Base-by-base conservation (phyloP, 2,888 invertebrate genomes). In the Cheilosia variabilis region DNA sequence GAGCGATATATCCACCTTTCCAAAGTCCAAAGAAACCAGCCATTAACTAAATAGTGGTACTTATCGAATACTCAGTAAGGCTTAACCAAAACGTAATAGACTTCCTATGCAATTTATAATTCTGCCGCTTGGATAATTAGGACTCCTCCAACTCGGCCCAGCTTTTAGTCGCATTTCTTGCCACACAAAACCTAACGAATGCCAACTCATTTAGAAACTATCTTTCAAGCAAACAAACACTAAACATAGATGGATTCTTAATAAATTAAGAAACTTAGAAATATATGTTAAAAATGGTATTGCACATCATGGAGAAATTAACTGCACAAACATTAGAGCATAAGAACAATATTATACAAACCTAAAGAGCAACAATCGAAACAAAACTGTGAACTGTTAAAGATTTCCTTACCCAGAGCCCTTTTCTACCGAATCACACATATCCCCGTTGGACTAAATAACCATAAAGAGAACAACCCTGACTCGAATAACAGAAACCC, bases 341-440 rank as follows among this genome's bases (percentile, higher is more conserved):
- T 75, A 79, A 68, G 52, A 73, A 60, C 34, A 37, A 19, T 4
- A 19, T 4, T 50, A 45, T 65, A 50, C 9, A 52, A 22, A 50
- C 24, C 66, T 50, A 73, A 78, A 63, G 34, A 83, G 45, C 73
- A 68, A 73, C 72, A 78, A 83, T 73, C 78, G 66, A 73, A 83
- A 78, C 68, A 53, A 50, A 78, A 78, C 72, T 73, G 75, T 80
- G 66, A 75, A 80, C 37, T 55, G 27, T 66, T 66, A 43, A 31
- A 37, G 2, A 60, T 55, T 47, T 62, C 27, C 37, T 50, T 62
- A 58, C 31, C 57, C 37, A 13, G 37, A 17, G 58, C 43, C 52
- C 24, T 52, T 72, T 60, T 55, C 45, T 65, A 58, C 45, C 37
- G 53, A 68, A 69, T 55, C 13, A 60, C 43, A 77, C 60, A 77